phyloP scores from a whole-genome alignment of 1,140 invertebrate genomes.

The Oncopeltus fasciatus region DNA sequence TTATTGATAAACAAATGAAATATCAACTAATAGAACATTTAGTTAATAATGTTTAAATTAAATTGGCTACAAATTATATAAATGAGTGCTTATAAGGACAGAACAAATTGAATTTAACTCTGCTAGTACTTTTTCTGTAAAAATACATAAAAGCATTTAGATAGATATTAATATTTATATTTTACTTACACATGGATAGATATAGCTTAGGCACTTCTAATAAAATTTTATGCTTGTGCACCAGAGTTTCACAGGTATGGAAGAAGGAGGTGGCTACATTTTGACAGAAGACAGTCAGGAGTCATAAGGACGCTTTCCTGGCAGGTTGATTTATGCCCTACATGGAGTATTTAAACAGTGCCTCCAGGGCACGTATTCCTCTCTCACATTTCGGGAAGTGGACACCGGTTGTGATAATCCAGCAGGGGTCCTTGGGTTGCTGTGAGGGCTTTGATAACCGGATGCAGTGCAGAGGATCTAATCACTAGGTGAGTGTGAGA shows the following conservation, averaged over 20 bases:
- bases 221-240: background rate
- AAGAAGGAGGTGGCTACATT: background rate
- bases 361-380: background rate
- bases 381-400: background rate
- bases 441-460: slow-evolving; percentile 3
- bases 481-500: background rate
- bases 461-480: background rate
- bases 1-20: too few species aligned
- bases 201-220: background rate
- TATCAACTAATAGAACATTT: too few species aligned
- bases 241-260: background rate
- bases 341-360: background rate
- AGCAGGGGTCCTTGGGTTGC: too few species aligned
- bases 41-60: too few species aligned
- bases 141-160: background rate
- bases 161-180: background rate
- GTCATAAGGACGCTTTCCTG: background rate
- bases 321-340: background rate
- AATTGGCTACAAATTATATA: too few species aligned
- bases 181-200: background rate
- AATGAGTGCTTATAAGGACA: too few species aligned
- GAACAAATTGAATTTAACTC: too few species aligned
- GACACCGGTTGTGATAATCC: background rate
- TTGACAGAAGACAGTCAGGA: background rate
- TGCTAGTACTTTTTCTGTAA: background rate